phyloP scores from a whole-genome alignment of 1,140 invertebrate genomes.

The Tetragonula clypearis region DNA sequence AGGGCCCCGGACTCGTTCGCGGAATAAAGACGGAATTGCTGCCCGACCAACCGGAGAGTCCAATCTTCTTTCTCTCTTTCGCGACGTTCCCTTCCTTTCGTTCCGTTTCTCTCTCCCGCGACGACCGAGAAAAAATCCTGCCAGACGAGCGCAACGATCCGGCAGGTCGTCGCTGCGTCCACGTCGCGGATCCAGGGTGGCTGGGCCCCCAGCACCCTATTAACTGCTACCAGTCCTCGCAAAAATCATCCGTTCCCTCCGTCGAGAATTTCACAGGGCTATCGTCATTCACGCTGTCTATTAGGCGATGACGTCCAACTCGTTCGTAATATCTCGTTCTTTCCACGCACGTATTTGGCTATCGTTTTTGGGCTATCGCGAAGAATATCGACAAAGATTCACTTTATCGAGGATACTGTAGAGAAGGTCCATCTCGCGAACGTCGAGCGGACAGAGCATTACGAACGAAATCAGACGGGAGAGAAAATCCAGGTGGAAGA shows the following conservation, averaged over 20 bases:
- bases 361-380: neutral
- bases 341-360: neutral
- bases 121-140: constrained; percentile 48
- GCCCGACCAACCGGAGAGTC: constrained; percentile 48
- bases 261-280: neutral
- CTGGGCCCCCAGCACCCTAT: neutral
- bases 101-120: constrained; percentile 18
- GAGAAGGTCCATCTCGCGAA: neutral
- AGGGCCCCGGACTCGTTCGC: constrained; percentile 66
- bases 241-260: neutral
- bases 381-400: neutral
- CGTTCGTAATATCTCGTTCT: neutral
- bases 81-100: neutral
- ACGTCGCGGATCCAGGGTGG: neutral
- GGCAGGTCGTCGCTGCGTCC: constrained; percentile 40
- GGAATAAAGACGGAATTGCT: constrained; percentile 79
- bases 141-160: constrained; percentile 25
- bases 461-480: neutral
- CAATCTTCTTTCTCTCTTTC: neutral
- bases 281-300: neutral
- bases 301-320: neutral
- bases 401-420: neutral
- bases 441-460: neutral
- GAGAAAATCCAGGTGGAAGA: constrained; percentile 57
- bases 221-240: neutral